Base-by-base conservation (phyloP, 2,888 invertebrate species). In the Trichacis sp. region DNA sequence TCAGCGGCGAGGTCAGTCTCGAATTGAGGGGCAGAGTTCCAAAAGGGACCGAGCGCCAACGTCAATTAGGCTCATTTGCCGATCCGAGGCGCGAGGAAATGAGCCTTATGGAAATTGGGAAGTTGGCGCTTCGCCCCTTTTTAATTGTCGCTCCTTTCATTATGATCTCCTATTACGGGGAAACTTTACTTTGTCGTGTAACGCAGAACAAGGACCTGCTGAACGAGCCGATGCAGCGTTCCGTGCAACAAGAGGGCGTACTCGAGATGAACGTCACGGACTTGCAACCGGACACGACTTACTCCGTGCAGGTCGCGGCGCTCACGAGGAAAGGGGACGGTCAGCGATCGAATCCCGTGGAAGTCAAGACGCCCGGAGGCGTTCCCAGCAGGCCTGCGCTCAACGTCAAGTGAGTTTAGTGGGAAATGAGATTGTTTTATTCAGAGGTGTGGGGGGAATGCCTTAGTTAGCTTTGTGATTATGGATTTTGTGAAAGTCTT, bases 281-380 rank as follows among this genome's bases (percentile, higher is more conserved):
- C 11, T 88, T 99, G 43, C 96, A 97, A 84, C 97, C 99, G 2
- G 97, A 98, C 80, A 97, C 98, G 0, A 90, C 91, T 75, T 99
- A 99, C 86, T 92, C 92, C 54, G 92, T 97, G 60, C 95, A 96
- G 87, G 96, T 98, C 60, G 97, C 97, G 0, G 99, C 98, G 0
- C 88, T 98, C 64, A 99, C 98, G 2, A 46, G 46, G 24, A 96
- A 96, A 85, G 99, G 99, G 42, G 98, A 99, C 84, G 99, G 99
- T 15, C 93, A 95, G 83, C 88, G 97, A 70, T 97, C 97, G 81
- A 87, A 91, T 64, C 93, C 95, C 18, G 93, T 93, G 57, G 90
- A 90, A 64, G 92, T 96, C 1, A 93, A 91, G 85, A 99, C 98
- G 1, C 96, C 96, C 20, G 97, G 97, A 54, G 96, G 96, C 70